Percentiles rank a stretch among this genome's conserved stretches.
Evolutionary conservation across 2,113 vertebrate species (phyloP).

Genomic region (Agelaius phoeniceus): DNA sequence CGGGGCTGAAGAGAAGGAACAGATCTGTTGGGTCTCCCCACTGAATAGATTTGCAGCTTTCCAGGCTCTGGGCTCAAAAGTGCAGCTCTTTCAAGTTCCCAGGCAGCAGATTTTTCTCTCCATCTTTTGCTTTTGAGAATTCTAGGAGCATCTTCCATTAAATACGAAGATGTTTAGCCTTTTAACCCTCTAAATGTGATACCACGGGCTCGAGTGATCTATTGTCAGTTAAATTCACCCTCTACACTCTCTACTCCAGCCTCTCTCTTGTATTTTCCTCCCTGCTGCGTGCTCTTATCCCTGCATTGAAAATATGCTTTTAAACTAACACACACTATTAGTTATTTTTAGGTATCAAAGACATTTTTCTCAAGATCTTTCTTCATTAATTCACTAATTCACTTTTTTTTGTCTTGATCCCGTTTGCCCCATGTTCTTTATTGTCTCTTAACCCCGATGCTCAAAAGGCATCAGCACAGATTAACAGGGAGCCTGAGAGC

Average conservation of each 20-base stretch:
- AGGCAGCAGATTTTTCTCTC: constrained; percentile 47
- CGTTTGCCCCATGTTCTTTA: constrained; percentile 54
- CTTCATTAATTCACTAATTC: constrained; percentile 70
- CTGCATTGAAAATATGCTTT: constrained; percentile 62
- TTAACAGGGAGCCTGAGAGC: constrained; percentile 56
- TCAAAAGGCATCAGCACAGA: constrained; percentile 54
- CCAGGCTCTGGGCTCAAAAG: neutral
- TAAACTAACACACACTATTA: constrained; percentile 37
- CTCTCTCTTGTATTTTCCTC: constrained; percentile 48
- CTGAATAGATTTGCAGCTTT: neutral
- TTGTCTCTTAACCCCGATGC: constrained; percentile 51
- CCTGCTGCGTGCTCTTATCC: constrained; percentile 55
- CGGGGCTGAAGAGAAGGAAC: neutral
- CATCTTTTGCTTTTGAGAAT: constrained; percentile 52
- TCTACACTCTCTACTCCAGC: constrained; percentile 23
- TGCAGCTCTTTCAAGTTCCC: constrained; percentile 46
- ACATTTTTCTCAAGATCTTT: constrained; percentile 56
- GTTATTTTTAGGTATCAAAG: constrained; percentile 68
- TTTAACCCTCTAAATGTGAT: constrained; percentile 50
- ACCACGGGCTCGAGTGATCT: constrained; percentile 52
- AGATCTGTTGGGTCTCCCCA: neutral
- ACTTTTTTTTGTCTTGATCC: constrained; percentile 57
- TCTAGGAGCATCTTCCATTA: constrained; percentile 56
- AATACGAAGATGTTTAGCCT: constrained; percentile 52
- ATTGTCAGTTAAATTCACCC: constrained; percentile 68